Evolutionary conservation across 2,888 invertebrate species (phyloP).

Genomic region (Drosophila paranaensis): DNA sequence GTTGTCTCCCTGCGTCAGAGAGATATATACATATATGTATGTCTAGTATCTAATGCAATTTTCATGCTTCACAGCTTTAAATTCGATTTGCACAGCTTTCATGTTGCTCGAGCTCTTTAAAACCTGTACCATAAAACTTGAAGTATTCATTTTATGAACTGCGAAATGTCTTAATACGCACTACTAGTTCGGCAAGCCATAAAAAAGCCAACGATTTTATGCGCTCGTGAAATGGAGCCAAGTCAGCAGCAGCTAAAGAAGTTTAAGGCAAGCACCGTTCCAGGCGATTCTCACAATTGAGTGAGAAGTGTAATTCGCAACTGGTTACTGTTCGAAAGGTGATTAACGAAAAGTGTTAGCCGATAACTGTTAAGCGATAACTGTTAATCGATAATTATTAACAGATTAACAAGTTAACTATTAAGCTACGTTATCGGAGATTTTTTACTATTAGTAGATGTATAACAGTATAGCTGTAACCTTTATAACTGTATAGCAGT

Average conservation of each 20-base stretch:
- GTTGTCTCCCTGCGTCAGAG: neutral
- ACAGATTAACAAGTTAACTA: neutral
- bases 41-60: slow-evolving; percentile 45
- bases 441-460: neutral
- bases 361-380: neutral
- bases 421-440: no score
- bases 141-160: slow-evolving; percentile 34
- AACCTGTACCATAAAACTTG: slow-evolving; percentile 11
- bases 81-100: slow-evolving; percentile 32
- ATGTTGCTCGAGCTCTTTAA: slow-evolving; percentile 18
- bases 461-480: neutral
- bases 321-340: neutral
- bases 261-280: neutral
- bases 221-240: neutral
- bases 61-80: slow-evolving; percentile 54
- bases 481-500: neutral
- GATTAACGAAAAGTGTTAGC: neutral
- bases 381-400: neutral
- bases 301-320: neutral
- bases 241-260: slow-evolving; percentile 9
- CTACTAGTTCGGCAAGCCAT: slow-evolving; percentile 29
- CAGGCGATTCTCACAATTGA: neutral
- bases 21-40: neutral
- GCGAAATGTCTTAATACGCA: slow-evolving; percentile 26
- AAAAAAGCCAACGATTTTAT: slow-evolving; percentile 39